phyloP scores from a whole-genome alignment of 2,888 invertebrate species.

The Phragmatobia fuliginosa region DNA sequence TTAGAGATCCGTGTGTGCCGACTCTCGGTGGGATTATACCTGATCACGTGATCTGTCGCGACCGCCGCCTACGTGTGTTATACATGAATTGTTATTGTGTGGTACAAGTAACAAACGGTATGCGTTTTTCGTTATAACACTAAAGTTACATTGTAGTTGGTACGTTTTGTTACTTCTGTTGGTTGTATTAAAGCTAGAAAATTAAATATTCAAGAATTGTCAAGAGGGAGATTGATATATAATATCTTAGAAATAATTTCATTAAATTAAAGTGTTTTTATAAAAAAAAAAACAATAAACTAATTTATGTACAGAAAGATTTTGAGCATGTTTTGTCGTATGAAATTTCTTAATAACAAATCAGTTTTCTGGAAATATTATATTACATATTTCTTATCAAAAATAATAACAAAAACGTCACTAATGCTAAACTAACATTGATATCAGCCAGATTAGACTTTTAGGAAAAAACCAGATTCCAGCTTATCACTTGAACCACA shows the following conservation, averaged over 20 bases:
- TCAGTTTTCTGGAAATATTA: no score
- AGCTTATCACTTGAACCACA: slow-evolving; percentile 45
- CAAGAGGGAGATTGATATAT: not conserved
- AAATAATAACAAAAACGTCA: no score
- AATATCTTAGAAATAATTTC: no score
- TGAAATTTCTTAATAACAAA: no score
- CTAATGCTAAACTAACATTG: not conserved
- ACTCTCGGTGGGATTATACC: slow-evolving; percentile 67
- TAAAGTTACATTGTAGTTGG: not conserved
- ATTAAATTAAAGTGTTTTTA: no score
- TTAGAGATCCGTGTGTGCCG: slow-evolving; percentile 71
- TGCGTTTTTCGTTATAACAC: not conserved
- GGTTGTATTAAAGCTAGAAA: not conserved
- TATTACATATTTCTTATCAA: no score
- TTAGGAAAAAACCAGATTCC: not conserved
- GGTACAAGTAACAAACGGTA: slow-evolving; percentile 45
- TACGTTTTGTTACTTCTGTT: no score
- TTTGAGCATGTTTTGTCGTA: no score
- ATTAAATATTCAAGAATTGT: not conserved
- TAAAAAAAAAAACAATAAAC: no score
- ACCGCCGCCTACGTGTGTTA: slow-evolving; percentile 76
- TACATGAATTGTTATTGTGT: slow-evolving; percentile 61
- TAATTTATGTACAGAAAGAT: no score
- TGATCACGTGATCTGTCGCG: slow-evolving; percentile 74
- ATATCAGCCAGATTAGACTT: no score